Conservation (phyloP, 2,888 invertebrate species). For the Synanthedon myopaeformis region DNA sequence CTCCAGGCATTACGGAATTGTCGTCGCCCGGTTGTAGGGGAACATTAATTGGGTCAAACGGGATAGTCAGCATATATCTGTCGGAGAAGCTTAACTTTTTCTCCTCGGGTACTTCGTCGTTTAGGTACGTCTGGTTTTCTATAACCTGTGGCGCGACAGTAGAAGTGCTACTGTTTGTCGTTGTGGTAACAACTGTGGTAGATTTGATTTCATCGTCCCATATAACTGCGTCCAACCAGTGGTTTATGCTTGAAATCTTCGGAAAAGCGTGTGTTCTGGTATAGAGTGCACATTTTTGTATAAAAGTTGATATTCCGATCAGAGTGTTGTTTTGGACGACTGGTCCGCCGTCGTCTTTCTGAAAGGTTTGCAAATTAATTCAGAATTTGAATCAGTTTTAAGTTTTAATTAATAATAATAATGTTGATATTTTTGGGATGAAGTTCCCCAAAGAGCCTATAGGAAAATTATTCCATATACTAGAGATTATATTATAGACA, state of each 20-base stretch:
- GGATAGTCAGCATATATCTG: constrained; percentile 44
- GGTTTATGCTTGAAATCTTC: constrained; percentile 37
- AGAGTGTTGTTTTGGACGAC: constrained; percentile 55
- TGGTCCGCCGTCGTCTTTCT: constrained; percentile 60
- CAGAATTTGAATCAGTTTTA: background rate
- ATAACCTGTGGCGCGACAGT: constrained; percentile 14
- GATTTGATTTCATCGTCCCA: constrained; percentile 53
- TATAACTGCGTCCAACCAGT: constrained; percentile 50
- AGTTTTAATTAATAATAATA: too few species aligned
- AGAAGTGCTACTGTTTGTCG: constrained; percentile 1
- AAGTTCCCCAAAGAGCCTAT: too few species aligned
- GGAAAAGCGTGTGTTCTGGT: constrained; percentile 54
- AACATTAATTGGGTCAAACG: constrained; percentile 49
- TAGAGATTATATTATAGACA: too few species aligned
- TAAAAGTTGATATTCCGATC: constrained; percentile 40
- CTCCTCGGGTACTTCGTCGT: constrained; percentile 12
- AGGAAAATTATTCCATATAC: too few species aligned
- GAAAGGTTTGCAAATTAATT: constrained; percentile 11
- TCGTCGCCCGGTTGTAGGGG: constrained; percentile 53
- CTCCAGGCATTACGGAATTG: constrained; percentile 50
- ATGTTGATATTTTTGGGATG: too few species aligned
- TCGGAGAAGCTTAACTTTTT: constrained; percentile 13
- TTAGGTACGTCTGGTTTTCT: constrained; percentile 11
- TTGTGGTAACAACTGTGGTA: constrained; percentile 15
- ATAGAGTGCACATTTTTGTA: constrained; percentile 50